Base-by-base conservation (phyloP, 2,113 vertebrate genomes). In the Trichomycterus rosablanca region DNA sequence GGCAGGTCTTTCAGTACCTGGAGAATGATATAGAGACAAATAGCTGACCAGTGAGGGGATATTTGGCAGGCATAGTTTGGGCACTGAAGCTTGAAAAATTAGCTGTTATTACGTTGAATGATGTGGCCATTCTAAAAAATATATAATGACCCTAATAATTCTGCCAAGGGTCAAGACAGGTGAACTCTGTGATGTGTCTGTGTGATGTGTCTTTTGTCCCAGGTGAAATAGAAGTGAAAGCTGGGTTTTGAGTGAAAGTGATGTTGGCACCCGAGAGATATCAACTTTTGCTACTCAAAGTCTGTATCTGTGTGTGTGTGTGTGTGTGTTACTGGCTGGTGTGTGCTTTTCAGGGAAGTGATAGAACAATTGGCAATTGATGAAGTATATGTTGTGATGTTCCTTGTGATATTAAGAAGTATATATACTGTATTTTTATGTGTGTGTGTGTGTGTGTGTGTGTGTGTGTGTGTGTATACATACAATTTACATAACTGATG, bases 361-460 rank as follows among this genome's bases (percentile, higher is more conserved):
- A 18, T 22, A 15, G 37, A 30, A 44, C 11, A 23, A 6, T 16
- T 43, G 22, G 56, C 35, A 64, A 22, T 14, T 3, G 16, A 23
- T 11, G 18, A 19, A 10, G 26, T 48, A 37, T 19, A 10, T 55
- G 68, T n/a, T 50, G 52, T 15, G 48, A 24, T 56, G 22, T 59
- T 11, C 51, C 53, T 39, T 52, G 61, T 14, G 19, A 16, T 35
- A 52, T 43, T n/a, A 45, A 48, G 34, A 40, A 5, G 50, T 61
- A 55, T 46, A 28, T 37, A 19, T 23, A 5, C 50, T 61, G 60
- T 46, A 28, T 37, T 22, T 23, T 14, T 30, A n/a, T 52, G 51
- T 39, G 52, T 66, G 40, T 62, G 45, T 57, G 50, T 61, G 52
- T 53, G 45, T 34, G 68, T n/a, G n/a, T n/a, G n/a, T n/a, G n/a